Conservation (phyloP, 2,797 vertebrate species). For the Valencia hispanica region DNA sequence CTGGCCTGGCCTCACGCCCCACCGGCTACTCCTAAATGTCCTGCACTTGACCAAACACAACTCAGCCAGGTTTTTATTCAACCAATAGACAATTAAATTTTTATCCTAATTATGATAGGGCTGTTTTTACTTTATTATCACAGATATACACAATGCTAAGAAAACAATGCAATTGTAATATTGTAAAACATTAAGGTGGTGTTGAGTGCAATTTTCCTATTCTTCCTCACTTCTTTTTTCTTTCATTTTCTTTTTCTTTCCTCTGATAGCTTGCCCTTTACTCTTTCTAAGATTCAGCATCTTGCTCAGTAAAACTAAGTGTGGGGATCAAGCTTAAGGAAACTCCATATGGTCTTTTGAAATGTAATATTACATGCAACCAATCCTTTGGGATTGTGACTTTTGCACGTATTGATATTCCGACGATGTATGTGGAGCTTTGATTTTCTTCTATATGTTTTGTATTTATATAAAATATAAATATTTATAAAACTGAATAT, state of each 20-base stretch:
- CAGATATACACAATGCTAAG: not conserved
- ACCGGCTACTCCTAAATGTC: conserved; percentile 86
- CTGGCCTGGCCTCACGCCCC: conserved; percentile 69
- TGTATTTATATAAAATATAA: too few relatives aligned
- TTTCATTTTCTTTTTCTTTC: not conserved
- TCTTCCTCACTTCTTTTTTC: not conserved
- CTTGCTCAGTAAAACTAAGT: not conserved
- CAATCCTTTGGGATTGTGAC: not conserved
- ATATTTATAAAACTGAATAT: not conserved
- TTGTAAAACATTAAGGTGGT: not conserved
- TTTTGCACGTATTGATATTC: not conserved
- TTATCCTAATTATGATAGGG: not conserved
- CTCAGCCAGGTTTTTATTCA: conserved; percentile 21
- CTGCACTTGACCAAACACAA: conserved; percentile 79
- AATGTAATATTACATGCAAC: not conserved
- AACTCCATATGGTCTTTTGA: not conserved
- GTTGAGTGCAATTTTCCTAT: not conserved
- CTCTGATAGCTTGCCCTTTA: not conserved
- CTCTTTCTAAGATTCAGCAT: not conserved
- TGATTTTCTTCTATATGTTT: not conserved
- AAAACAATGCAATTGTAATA: not conserved
- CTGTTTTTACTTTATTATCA: not conserved
- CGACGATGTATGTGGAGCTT: not conserved
- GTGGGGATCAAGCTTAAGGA: not conserved
- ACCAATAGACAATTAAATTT: conserved; percentile 9